phyloP scores from a whole-genome alignment of 2,113 vertebrate species.

The Scophthalmus maximus region DNA sequence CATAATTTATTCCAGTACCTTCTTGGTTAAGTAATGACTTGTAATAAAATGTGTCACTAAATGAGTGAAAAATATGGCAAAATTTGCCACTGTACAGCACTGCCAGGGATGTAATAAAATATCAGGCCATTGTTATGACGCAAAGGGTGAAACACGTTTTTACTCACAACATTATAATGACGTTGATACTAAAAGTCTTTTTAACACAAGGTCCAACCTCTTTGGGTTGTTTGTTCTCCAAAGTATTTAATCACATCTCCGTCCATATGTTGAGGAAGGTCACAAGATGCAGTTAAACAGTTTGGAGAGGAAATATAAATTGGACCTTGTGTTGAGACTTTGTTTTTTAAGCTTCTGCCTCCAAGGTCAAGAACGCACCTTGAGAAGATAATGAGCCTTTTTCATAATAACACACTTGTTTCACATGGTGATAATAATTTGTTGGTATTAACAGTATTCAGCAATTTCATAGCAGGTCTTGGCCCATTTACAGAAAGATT shows the following conservation, averaged over 20 bases:
- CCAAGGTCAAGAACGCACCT: not conserved
- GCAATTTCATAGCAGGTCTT: not conserved
- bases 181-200: not conserved
- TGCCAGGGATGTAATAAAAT: conserved; percentile 2
- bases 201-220: not conserved
- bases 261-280: not conserved
- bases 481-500: not conserved
- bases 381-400: not conserved
- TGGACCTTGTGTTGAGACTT: not conserved
- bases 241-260: not conserved
- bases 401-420: not conserved
- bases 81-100: not conserved
- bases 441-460: not conserved
- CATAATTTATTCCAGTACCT: conserved; percentile 21
- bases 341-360: not conserved
- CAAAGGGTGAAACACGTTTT: not conserved
- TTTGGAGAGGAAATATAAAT: not conserved
- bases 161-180: not conserved
- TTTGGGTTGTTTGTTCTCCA: not conserved
- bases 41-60: conserved; percentile 20
- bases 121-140: not conserved
- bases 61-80: conserved; percentile 19
- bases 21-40: conserved; percentile 18
- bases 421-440: not conserved
- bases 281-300: not conserved